Evolutionary conservation across 2,888 invertebrate genomes (phyloP).

Genomic region (Dasypogon diadema): DNA sequence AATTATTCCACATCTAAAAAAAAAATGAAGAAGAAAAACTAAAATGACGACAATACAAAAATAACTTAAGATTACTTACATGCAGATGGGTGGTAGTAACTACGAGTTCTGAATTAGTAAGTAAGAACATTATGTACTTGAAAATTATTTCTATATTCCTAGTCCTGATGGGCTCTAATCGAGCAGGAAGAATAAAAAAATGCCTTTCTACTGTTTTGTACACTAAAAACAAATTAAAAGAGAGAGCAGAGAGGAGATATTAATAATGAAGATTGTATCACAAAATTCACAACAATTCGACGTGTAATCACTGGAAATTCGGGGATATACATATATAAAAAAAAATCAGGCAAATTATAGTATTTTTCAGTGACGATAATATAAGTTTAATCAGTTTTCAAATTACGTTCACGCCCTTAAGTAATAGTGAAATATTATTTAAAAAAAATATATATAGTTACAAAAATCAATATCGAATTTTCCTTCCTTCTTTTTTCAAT

Average conservation of each 20-base stretch:
- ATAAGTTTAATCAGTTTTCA: background rate
- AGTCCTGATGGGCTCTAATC: background rate
- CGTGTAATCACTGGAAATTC: conserved; percentile 3
- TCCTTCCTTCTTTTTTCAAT: background rate
- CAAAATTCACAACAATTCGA: conserved; percentile 43
- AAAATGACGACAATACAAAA: background rate
- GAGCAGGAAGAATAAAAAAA: conserved; percentile 24
- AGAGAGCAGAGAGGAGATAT: conserved; percentile 9
- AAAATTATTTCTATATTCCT: too few species aligned
- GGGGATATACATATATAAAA: too few species aligned
- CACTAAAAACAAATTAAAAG: conserved; percentile 12
- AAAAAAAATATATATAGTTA: conserved; percentile 29
- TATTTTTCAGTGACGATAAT: background rate
- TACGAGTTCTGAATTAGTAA: too few species aligned
- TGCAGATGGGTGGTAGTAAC: too few species aligned
- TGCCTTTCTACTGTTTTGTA: conserved; percentile 17
- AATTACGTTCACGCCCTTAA: background rate
- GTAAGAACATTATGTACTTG: too few species aligned
- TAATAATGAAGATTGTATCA: conserved; percentile 40
- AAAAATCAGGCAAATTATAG: too few species aligned
- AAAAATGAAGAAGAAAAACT: background rate
- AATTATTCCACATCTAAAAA: conserved; percentile 1
- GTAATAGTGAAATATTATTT: background rate
- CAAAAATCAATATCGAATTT: conserved; percentile 8
- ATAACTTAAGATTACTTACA: background rate